Evolutionary conservation across 2,113 vertebrate species (phyloP), one percentile per base, ranked within the genome.

Genomic region (Alouatta palliata): DNA sequence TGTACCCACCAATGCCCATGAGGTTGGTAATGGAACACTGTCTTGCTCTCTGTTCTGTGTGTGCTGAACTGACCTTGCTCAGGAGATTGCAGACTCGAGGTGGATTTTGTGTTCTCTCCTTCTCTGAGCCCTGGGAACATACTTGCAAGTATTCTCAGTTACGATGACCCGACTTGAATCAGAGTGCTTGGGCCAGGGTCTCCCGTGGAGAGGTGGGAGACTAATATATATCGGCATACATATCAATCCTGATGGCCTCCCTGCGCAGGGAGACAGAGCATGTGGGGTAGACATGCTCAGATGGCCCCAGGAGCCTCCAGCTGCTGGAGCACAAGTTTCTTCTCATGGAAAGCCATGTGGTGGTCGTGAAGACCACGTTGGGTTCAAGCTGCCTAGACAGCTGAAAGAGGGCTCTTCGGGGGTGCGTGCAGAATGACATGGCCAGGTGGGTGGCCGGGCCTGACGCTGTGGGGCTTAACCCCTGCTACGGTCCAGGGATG

Each of bases 291-390:
- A 27, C 49, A 47, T 12, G 23, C 9, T 80, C 40, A 19, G 20
- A 32, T 49, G 79, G 25, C 35, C 25, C 56, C 75, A 47, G 79
- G 47, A 84, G 30, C 47, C 79, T 45, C 71, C 45, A 43, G 37
- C 17, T 30, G 9, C 54, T 14, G 0, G 3, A 68, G 19, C 35
- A 11, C 27, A 71, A 21, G 8, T 43, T 45, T 20, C 5, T 86
- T 37, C 30, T 13, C 68, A 56, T 83, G 35, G 49, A 82, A 37
- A 81, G 81, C 43, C 58, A 20, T 3, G 25, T 2, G 23, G 14
- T 23, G 25, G 4, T 1, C 37, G 0, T 23, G 43, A 66, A n/a
- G 32, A 10, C 45, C 17, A 2, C 0, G 21, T n/a, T 23, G 14
- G 40, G 17, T n/a, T 84, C 54, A 14, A 68, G 14, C 56, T 58